These are phyloP conservation scores for Syngnathus acus DNA, from an alignment of 2,797 vertebrate species.

Conservation along the genomic window DNA sequence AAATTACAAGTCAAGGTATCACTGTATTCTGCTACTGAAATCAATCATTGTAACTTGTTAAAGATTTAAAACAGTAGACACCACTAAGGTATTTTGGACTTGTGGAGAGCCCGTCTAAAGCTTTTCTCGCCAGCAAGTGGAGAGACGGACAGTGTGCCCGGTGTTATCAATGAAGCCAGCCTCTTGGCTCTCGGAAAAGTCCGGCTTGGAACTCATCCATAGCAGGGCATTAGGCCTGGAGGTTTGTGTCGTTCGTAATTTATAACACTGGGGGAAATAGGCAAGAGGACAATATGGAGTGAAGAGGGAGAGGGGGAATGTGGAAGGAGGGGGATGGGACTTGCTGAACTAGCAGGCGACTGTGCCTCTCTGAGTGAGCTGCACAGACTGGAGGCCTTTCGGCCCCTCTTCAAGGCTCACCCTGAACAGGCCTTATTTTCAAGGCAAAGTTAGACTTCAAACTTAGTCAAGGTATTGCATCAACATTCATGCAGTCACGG, in stretches of 20 bases:
- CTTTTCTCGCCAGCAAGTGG: conserved; percentile 65
- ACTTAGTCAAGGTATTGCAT: conserved; percentile 1
- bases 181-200: conserved; percentile 67
- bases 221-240: conserved; percentile 76
- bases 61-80: conserved; percentile 34
- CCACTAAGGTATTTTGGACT: conserved; percentile 64
- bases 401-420: conserved; percentile 44
- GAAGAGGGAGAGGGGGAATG: conserved; percentile 62
- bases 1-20: neutral
- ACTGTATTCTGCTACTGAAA: conserved; percentile 16
- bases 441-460: conserved; percentile 18
- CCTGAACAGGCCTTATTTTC: conserved; percentile 39
- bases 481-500: no score
- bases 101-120: conserved; percentile 63
- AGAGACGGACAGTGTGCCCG: conserved; percentile 70
- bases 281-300: conserved; percentile 75
- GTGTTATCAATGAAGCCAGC: conserved; percentile 79
- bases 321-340: conserved; percentile 66
- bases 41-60: conserved; percentile 19
- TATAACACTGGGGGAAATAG: conserved; percentile 79
- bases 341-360: conserved; percentile 60
- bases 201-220: conserved; percentile 75
- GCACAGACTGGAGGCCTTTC: conserved; percentile 50
- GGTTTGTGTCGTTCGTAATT: conserved; percentile 81
- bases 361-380: conserved; percentile 57